These are phyloP conservation scores for Gobiocypris rarus DNA, from an alignment of 2,113 vertebrate species.

Conservation along the genomic window DNA sequence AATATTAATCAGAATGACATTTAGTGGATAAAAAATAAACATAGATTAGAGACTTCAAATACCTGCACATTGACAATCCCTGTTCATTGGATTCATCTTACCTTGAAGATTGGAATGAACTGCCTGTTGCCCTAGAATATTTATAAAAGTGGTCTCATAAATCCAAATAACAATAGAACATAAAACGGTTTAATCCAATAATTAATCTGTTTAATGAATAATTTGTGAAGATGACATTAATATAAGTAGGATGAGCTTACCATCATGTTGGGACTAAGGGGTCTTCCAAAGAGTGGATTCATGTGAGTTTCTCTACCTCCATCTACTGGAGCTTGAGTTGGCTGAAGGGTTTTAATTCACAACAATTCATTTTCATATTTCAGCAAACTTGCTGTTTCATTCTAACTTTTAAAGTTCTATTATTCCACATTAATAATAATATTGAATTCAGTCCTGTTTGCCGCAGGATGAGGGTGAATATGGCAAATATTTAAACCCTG, in stretches of 20 bases:
- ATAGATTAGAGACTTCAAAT: not conserved
- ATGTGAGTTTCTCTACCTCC: not conserved
- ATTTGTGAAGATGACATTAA: not conserved
- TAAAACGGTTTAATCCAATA: not conserved
- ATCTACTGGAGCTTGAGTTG: not conserved
- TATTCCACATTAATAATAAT: not conserved
- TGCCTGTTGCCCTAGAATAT: slow-evolving; percentile 54
- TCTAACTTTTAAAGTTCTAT: not conserved
- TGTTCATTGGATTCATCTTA: slow-evolving; percentile 25
- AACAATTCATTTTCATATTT: not conserved
- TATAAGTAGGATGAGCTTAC: slow-evolving; percentile 22
- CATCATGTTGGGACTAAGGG: slow-evolving; percentile 39
- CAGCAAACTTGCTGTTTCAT: not conserved
- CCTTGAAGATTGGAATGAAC: slow-evolving; percentile 59
- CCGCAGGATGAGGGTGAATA: not conserved
- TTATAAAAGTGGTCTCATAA: not conserved
- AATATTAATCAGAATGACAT: too few species aligned
- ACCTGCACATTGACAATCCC: too few species aligned
- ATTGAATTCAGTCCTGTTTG: not conserved
- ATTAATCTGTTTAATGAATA: not conserved
- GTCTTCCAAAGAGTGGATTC: slow-evolving; percentile 27
- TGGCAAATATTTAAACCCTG: not conserved
- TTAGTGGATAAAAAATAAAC: not conserved
- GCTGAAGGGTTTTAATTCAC: slow-evolving; percentile 18
- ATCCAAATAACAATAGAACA: not conserved